Evolutionary conservation across 2,888 invertebrate species (phyloP).

Genomic region (Nebria brevicollis): DNA sequence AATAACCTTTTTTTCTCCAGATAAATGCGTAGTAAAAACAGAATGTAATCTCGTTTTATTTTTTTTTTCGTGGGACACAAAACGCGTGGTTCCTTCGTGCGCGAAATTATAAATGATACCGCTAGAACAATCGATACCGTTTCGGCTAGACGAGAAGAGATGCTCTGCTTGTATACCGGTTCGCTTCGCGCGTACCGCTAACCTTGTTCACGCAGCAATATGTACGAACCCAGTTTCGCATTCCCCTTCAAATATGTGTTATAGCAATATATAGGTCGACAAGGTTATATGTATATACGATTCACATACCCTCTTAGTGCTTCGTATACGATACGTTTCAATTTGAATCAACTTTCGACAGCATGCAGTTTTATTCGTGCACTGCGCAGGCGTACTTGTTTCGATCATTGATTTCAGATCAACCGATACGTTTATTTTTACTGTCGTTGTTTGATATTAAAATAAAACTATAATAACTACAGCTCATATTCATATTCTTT

Average conservation of each 20-base stretch:
- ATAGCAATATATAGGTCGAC: neutral
- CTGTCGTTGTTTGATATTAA: neutral
- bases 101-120: constrained; percentile 30
- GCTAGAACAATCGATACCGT: constrained; percentile 26
- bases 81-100: constrained; percentile 15
- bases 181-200: neutral
- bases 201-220: neutral
- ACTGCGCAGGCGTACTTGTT: neutral
- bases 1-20: neutral
- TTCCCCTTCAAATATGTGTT: neutral
- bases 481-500: neutral
- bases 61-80: neutral
- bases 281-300: neutral
- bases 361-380: neutral
- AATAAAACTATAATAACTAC: neutral
- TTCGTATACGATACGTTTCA: neutral
- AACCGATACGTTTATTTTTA: neutral
- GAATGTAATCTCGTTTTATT: neutral
- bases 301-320: neutral
- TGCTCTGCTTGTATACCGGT: neutral
- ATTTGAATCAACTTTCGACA: neutral
- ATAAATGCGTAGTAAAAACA: neutral
- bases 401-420: constrained; percentile 1
- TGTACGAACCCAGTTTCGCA: neutral
- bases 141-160: constrained; percentile 18